A percentile compares a stretch with the other conserved stretches of the same genome.
These are phyloP conservation scores for Eulemur macaco DNA, from an alignment of 2,113 vertebrate species.

Conservation along the genomic window DNA sequence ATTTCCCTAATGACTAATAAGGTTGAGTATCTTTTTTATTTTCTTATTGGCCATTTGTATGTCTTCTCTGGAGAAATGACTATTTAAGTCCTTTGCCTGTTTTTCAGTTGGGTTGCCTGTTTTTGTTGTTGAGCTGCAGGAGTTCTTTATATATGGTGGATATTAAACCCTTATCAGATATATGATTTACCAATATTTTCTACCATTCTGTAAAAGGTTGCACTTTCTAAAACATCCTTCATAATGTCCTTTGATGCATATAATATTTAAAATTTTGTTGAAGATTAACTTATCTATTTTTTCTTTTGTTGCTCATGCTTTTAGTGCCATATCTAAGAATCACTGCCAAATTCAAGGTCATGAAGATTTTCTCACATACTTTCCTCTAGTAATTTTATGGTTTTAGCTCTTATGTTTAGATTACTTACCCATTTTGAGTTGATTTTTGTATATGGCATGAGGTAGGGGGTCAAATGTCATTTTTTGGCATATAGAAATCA, in stretches of 20 bases:
- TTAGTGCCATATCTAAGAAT: not conserved
- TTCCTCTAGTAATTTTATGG: not conserved
- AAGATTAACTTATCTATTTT: not conserved
- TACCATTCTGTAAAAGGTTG: not conserved
- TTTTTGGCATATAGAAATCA: not conserved
- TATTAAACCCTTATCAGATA: not conserved
- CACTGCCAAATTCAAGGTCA: not conserved
- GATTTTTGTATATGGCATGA: not conserved
- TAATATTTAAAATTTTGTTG: not conserved
- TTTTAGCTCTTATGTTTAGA: not conserved
- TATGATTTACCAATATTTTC: not conserved
- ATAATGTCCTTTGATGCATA: not conserved
- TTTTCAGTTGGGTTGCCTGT: not conserved
- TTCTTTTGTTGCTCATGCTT: not conserved
- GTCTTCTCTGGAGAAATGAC: not conserved
- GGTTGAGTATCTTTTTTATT: not conserved
- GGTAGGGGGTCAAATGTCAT: not conserved
- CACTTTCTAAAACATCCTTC: not conserved
- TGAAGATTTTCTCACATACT: not conserved
- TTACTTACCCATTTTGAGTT: not conserved
- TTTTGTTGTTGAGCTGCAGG: not conserved
- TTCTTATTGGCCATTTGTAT: not conserved
- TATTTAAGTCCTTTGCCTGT: not conserved
- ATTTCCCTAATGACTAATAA: not conserved
- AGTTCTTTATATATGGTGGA: not conserved